A percentile compares a stretch with the other conserved stretches of the same genome.
Conservation (phyloP, 2,113 vertebrate genomes). For the Clupea harengus region DNA sequence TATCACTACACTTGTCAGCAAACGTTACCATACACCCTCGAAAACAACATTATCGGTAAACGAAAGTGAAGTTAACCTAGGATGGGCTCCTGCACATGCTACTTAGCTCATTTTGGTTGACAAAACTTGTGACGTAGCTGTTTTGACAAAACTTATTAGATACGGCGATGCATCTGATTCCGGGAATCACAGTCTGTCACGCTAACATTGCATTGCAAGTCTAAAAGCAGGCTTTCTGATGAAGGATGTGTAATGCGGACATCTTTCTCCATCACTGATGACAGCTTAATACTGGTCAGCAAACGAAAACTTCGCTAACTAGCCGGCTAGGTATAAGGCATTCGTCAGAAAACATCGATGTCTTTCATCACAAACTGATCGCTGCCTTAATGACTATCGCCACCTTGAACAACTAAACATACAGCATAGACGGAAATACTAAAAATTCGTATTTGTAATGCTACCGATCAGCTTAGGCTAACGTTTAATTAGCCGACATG, state of each 20-base stretch:
- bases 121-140: no score
- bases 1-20: no score
- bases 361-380: not conserved
- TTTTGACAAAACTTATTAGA: no score
- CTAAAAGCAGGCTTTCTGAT: no score
- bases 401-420: not conserved
- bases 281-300: no score
- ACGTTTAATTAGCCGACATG: not conserved
- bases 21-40: not conserved
- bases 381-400: not conserved
- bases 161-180: no score
- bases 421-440: not conserved
- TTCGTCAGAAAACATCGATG: not conserved
- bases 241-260: not conserved
- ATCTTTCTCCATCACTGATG: not conserved
- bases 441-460: not conserved
- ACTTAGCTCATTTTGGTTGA: no score
- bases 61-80: not conserved
- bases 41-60: not conserved
- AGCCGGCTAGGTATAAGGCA: not conserved
- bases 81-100: no score
- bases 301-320: not conserved
- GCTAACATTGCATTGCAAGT: no score
- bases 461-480: not conserved
- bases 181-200: no score